phyloP scores from a whole-genome alignment of 2,113 vertebrate species.

The Passer montanus region DNA sequence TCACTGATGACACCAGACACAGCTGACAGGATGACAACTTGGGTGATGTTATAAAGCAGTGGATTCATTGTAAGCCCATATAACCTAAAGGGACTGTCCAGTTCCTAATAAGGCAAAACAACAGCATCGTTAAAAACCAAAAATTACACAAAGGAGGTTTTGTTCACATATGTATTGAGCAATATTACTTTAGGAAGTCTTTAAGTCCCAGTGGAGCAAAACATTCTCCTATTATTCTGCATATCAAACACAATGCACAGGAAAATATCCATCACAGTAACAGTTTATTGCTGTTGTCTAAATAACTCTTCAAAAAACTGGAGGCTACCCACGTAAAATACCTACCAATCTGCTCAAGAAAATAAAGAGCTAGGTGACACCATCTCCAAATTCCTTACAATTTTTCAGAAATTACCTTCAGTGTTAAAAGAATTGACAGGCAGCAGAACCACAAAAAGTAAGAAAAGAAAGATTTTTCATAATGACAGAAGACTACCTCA shows the following conservation, averaged over 20 bases:
- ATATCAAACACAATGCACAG: background rate
- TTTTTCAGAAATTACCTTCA: background rate
- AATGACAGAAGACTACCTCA: background rate
- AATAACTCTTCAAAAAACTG: background rate
- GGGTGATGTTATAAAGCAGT: conserved; percentile 97
- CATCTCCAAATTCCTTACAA: background rate
- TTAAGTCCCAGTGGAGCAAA: background rate
- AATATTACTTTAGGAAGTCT: background rate
- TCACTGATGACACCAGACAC: conserved; percentile 98
- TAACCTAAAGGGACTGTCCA: conserved; percentile 93
- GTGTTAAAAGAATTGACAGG: background rate
- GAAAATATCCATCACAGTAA: background rate
- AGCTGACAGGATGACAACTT: conserved; percentile 97
- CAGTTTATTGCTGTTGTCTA: background rate
- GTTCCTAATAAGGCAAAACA: conserved; percentile 78
- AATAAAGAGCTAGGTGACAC: background rate
- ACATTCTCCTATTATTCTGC: background rate
- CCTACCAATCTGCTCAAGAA: background rate
- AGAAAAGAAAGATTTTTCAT: background rate
- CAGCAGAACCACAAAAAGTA: background rate
- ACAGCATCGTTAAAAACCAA: background rate
- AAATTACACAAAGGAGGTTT: background rate
- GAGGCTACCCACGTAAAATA: background rate
- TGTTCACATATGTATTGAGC: background rate
- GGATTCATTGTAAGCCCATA: conserved; percentile 99